Conservation (phyloP, 1,140 invertebrate genomes). For the Heliothis subflexa region DNA sequence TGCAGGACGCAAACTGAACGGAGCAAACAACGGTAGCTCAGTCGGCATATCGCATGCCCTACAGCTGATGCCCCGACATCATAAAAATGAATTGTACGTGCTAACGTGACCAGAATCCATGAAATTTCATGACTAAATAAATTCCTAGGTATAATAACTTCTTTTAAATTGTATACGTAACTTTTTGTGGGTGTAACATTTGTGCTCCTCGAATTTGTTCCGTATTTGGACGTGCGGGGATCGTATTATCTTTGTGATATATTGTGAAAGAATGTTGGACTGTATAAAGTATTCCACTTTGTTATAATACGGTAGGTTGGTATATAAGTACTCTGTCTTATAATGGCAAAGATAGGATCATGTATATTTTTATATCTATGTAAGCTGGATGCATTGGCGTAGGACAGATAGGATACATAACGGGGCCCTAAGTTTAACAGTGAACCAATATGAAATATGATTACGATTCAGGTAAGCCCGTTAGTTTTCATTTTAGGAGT, state of each 20-base stretch:
- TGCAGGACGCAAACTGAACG: constrained; percentile 30
- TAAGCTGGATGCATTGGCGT: too few species aligned
- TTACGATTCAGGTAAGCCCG: too few species aligned
- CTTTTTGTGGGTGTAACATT: constrained; percentile 35
- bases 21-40: constrained; percentile 36
- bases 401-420: too few species aligned
- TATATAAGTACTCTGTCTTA: too few species aligned
- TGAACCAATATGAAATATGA: too few species aligned
- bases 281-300: too few species aligned
- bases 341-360: too few species aligned
- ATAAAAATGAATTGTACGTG: constrained; percentile 59
- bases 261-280: not conserved
- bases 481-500: too few species aligned
- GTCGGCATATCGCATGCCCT: constrained; percentile 25
- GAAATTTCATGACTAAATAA: constrained; percentile 41
- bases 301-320: too few species aligned
- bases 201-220: constrained; percentile 23
- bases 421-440: too few species aligned
- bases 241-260: constrained; percentile 17
- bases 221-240: not conserved
- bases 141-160: constrained; percentile 32
- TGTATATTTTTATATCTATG: too few species aligned
- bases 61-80: constrained; percentile 47
- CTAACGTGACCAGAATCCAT: constrained; percentile 47
- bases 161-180: constrained; percentile 39